A percentile compares a stretch with the other conserved stretches of the same genome.
Conservation (phyloP, 2,888 invertebrate species). For the Lasioglossum zephyrum region DNA sequence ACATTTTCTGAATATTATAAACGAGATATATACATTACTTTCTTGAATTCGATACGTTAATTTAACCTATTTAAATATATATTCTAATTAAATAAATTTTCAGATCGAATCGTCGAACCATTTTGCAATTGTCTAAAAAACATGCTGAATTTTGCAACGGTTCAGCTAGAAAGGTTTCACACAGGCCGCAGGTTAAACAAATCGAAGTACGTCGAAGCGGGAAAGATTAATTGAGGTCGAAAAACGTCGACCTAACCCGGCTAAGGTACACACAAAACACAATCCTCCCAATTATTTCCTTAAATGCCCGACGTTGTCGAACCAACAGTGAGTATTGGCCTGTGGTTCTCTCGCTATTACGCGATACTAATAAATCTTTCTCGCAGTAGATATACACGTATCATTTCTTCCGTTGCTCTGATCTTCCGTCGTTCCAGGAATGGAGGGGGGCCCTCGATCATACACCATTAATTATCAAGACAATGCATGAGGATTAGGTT, state of each 20-base stretch:
- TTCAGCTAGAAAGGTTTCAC: neutral
- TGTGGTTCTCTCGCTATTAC: conserved; percentile 49
- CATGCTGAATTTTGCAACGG: neutral
- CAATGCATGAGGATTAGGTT: conserved; percentile 71
- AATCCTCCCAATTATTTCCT: conserved; percentile 46
- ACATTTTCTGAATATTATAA: too few species aligned
- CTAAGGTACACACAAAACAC: conserved; percentile 17
- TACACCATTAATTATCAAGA: conserved; percentile 73
- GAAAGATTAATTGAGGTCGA: conserved; percentile 18
- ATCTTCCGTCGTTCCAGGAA: conserved; percentile 65
- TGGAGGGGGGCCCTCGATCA: conserved; percentile 64
- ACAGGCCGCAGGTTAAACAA: neutral
- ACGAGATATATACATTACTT: too few species aligned
- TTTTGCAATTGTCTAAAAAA: too few species aligned
- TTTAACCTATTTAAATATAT: too few species aligned
- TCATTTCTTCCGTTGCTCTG: conserved; percentile 60
- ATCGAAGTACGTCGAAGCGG: neutral
- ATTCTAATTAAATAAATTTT: too few species aligned
- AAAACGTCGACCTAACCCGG: conserved; percentile 15
- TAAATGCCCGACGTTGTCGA: conserved; percentile 17
- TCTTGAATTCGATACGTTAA: too few species aligned
- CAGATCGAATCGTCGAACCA: too few species aligned
- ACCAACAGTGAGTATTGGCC: neutral
- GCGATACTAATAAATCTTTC: conserved; percentile 66
- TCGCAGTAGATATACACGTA: conserved; percentile 49